Conservation (phyloP, 2,888 invertebrate genomes). For the Archips xylosteana region DNA sequence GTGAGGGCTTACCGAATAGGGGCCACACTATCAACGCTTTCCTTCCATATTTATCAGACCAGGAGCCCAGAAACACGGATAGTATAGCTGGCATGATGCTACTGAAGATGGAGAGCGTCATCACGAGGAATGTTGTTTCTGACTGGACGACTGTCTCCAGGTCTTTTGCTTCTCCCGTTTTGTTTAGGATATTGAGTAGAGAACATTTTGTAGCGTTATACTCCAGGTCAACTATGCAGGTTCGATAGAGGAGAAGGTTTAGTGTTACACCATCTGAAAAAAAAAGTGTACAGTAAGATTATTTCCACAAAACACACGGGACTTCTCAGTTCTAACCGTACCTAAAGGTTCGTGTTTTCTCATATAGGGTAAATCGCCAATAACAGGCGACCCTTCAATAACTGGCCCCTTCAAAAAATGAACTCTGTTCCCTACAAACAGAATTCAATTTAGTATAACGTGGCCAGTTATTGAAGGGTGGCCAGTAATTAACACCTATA, state of each 20-base stretch:
- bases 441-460: too few relatives aligned
- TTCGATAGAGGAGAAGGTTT: conserved; percentile 43
- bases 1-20: conserved; percentile 66
- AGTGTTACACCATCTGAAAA: conserved; percentile 42
- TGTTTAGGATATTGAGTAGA: conserved; percentile 37
- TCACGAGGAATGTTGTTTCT: conserved; percentile 81
- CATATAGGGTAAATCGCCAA: too few relatives aligned
- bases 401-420: too few relatives aligned
- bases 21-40: conserved; percentile 85
- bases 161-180: conserved; percentile 40
- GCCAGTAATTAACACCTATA: too few relatives aligned
- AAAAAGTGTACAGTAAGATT: conserved; percentile 24
- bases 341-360: too few relatives aligned
- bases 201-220: conserved; percentile 42
- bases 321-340: too few relatives aligned
- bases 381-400: too few relatives aligned
- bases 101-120: conserved; percentile 83
- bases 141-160: conserved; percentile 77
- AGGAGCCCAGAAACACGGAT: conserved; percentile 88
- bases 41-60: conserved; percentile 89
- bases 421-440: too few relatives aligned
- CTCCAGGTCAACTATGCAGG: conserved; percentile 40
- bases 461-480: too few relatives aligned
- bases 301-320: too few relatives aligned
- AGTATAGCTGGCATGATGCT: conserved; percentile 85